Evolutionary conservation across 2,888 invertebrate species (phyloP).

Genomic region (Stomorhina lunata): DNA sequence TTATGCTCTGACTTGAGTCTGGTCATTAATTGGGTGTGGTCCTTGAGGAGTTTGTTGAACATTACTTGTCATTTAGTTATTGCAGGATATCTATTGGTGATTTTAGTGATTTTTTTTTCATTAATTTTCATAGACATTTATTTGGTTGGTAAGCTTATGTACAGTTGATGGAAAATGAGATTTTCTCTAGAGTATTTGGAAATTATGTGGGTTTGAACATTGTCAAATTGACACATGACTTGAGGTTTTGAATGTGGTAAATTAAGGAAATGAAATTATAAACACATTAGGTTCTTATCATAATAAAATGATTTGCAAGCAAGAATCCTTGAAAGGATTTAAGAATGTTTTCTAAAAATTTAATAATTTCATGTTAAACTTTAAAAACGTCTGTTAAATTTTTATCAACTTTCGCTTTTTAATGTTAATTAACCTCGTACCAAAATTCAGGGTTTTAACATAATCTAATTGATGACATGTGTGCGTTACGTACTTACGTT

Average conservation of each 20-base stretch:
- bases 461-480: conserved; percentile 40
- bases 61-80: conserved; percentile 3
- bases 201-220: not conserved
- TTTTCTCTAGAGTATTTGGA: not conserved
- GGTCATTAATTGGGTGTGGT: conserved; percentile 26
- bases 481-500: not conserved
- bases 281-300: too few species aligned
- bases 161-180: not conserved
- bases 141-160: not conserved
- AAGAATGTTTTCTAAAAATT: too few species aligned
- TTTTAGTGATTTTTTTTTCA: not conserved
- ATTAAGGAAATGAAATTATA: too few species aligned
- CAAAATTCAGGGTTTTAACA: conserved; percentile 19
- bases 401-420: not conserved
- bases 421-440: not conserved
- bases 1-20: not conserved
- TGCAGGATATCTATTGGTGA: not conserved
- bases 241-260: too few species aligned
- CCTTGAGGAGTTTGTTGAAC: not conserved
- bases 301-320: too few species aligned
- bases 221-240: not conserved
- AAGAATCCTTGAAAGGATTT: too few species aligned
- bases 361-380: too few species aligned
- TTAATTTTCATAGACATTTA: not conserved
- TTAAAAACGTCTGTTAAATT: too few species aligned